Evolutionary conservation across 2,888 invertebrate species (phyloP), one percentile per base, ranked within the genome.

Genomic region (Apodemia mormo): DNA sequence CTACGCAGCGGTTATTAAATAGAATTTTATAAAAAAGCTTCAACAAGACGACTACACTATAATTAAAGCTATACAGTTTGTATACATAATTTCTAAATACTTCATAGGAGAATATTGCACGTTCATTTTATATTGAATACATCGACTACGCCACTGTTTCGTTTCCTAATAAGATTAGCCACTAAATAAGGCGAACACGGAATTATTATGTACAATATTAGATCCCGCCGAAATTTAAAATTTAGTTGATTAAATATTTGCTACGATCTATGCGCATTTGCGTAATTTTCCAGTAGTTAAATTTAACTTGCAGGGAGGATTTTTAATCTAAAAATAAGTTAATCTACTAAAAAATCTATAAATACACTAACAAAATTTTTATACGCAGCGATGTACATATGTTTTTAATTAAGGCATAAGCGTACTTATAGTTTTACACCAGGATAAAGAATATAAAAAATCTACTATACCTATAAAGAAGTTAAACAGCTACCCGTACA

Each of bases 21-120:
- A 92, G 87, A 91, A 84, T 92, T 90, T 91, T 89, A 89, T 90
- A 90, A 90, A 92, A 90, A 92, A 92, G 91, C 92, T 85, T 91
- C 86, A 92, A 92, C 92, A 90, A 91, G 91, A 92, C 91, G 87
- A 85, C 92, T 92, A 92, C 88, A 78, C 90, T 91, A 90, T 86
- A 80, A 83, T 92, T 92, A 92, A 90, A 91, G 90, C 91, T 92
- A 92, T 65, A 92, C 85, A 88, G 76, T 90, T 90, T 92, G 92
- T 92, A 92, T 92, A 92, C 87, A 89, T 91, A 91, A 87, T 85
- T 85, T 90, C 91, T 91, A 91, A 90, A 91, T 79, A 86, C 84
- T 90, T 87, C 85, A 86, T 92, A 92, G 84, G 91, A 92, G 90
- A 91, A 91, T 92, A 92, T 90, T 91, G 90, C 92, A 92, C 90